Evolutionary conservation across 2,113 vertebrate genomes (phyloP), one percentile per base, ranked within the genome.

Genomic region (Cebidichthys violaceus): DNA sequence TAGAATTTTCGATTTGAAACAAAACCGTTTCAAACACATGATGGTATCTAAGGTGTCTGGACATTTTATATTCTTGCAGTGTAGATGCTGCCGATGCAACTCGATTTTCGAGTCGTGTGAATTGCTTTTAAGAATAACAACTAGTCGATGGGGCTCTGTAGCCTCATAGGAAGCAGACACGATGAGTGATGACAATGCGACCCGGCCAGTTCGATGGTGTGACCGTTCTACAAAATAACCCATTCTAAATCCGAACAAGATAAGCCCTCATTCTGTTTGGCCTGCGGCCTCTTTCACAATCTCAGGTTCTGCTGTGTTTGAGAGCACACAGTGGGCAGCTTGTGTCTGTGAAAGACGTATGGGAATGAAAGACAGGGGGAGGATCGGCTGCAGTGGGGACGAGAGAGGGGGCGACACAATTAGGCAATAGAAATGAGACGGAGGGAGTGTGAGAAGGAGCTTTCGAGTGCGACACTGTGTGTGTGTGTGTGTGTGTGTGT

Each of bases 201-300:
- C 27, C 43, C 1, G 1, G 71, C 52, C 43, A 2, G 52, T 41
- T 64, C 9, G 47, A 37, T 31, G 37, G 45, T 9, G 62, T 20
- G 41, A 62, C 67, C 9, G 43, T 45, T 45, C 3, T 13, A 13
- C 11, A 41, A 41, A 37, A 37, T 1, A 37, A 37, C 4, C 66
- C 59, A 54, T 82, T 76, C 74, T 70, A 75, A 62, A 83, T 79
- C 31, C 59, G 66, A 84, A 86, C 72, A 68, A 87, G 86, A 91
- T 84, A 68, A 87, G 75, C 77, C 47, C 59, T 70, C 37, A 7
- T 57, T 66, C n/a, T 33, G 43, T 77, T 68, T 77, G 9, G 17
- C 77, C 66, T 22, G 64, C 54, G 29, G 64, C 61, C 74, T 57
- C 76, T 27, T 9, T 35, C 60, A 75, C 68, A 15, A 68, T 24